Conservation (phyloP, 2,113 vertebrate genomes). For the Rhizomys pruinosus region DNA sequence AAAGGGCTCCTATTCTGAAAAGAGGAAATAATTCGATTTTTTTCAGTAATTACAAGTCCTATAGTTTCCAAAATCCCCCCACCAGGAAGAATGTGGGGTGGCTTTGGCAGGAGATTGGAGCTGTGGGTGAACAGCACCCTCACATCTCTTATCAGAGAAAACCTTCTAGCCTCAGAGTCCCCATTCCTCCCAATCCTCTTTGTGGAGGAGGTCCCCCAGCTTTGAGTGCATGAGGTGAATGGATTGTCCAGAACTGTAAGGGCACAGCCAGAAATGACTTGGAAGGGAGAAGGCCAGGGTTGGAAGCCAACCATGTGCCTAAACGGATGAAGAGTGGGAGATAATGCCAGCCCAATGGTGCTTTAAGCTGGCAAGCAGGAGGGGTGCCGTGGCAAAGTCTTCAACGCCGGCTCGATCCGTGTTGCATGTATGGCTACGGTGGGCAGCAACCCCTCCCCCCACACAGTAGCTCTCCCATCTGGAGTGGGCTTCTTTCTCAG, state of each 20-base stretch:
- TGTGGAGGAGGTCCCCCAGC: not conserved
- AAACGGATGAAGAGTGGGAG: not conserved
- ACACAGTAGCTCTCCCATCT: not conserved
- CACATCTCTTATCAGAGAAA: not conserved
- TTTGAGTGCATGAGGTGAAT: not conserved
- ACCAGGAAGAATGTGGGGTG: not conserved
- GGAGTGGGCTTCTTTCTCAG: not conserved
- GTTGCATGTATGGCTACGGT: fast-evolving
- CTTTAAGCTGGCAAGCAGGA: not conserved
- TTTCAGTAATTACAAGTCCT: not conserved
- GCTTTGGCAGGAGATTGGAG: not conserved
- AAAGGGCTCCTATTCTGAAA: not conserved
- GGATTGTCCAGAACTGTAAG: not conserved
- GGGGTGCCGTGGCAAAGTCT: fast-evolving
- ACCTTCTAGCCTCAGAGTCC: not conserved
- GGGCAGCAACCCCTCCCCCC: not conserved
- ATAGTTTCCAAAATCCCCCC: not conserved
- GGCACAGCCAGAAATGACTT: not conserved
- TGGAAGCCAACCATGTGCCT: not conserved
- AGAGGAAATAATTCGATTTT: not conserved
- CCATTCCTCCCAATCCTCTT: not conserved
- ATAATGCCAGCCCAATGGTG: not conserved
- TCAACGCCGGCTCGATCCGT: no score
- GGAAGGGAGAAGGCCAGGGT: not conserved
- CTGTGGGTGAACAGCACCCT: not conserved